Conservation (phyloP, 2,113 vertebrate genomes). For the Hystrix cristata region DNA sequence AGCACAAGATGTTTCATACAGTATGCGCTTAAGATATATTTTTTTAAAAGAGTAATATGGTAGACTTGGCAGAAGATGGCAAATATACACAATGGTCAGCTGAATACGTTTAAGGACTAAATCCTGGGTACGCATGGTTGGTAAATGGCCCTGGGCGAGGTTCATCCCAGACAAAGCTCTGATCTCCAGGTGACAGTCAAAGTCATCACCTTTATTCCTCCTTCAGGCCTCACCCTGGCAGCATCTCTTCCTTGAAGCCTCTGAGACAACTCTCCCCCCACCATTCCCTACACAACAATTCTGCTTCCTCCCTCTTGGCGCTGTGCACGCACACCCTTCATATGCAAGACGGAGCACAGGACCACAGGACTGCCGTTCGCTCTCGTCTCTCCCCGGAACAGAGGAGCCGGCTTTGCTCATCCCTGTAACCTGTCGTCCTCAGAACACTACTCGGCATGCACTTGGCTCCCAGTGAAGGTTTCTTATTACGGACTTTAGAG, state of each 20-base stretch:
- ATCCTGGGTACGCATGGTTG: neutral
- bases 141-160: neutral
- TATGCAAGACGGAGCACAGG: neutral
- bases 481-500: slow-evolving; percentile 14
- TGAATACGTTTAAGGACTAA: neutral
- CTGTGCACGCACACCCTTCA: fast-evolving
- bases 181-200: neutral
- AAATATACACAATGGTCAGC: neutral
- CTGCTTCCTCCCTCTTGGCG: no score
- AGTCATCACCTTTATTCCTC: neutral
- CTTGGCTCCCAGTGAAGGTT: neutral
- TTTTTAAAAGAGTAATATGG: neutral
- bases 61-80: neutral
- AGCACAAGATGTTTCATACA: neutral
- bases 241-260: neutral
- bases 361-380: neutral
- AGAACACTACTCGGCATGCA: neutral
- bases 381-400: neutral
- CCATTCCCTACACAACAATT: no score
- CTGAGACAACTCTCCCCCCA: neutral
- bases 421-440: neutral
- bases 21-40: neutral
- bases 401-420: neutral
- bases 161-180: neutral
- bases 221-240: neutral